A percentile compares a stretch with the other conserved stretches of the same genome.
phyloP scores from a whole-genome alignment of 2,797 vertebrate species.

The Coreius guichenoti region DNA sequence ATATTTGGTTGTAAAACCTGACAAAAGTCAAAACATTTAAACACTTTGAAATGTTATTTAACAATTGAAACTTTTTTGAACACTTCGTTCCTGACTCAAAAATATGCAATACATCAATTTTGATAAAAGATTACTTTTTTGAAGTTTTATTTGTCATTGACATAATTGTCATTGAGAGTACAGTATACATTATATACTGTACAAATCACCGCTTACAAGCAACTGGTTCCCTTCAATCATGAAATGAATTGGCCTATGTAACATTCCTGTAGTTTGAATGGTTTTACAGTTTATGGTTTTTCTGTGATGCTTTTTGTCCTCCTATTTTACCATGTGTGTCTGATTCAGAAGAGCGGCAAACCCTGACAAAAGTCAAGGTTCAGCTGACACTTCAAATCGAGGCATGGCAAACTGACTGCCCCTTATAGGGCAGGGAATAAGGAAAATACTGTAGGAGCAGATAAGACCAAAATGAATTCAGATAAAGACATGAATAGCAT shows the following conservation, averaged over 20 bases:
- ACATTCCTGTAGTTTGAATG: neutral
- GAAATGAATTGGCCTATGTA: neutral
- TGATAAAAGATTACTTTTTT: too few relatives aligned
- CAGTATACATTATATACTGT: neutral
- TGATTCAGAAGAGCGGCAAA: slow-evolving; percentile 11
- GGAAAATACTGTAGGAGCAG: slow-evolving; percentile 1
- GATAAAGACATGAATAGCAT: neutral
- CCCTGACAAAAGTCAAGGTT: slow-evolving; percentile 31
- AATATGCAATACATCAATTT: too few relatives aligned
- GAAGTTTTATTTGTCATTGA: too few relatives aligned
- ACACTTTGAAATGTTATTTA: too few relatives aligned
- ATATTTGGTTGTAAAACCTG: too few relatives aligned
- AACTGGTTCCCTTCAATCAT: neutral
- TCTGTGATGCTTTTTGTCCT: slow-evolving; percentile 10
- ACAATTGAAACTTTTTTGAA: too few relatives aligned
- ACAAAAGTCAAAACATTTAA: too few relatives aligned
- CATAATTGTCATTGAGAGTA: too few relatives aligned
- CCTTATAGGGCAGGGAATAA: slow-evolving; percentile 15
- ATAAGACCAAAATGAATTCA: slow-evolving; percentile 25
- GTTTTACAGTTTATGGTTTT: neutral
- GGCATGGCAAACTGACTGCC: slow-evolving; percentile 27
- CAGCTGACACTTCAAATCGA: slow-evolving; percentile 31
- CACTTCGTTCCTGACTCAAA: too few relatives aligned
- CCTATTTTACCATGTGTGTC: neutral
- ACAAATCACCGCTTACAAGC: neutral